Percentiles rank a stretch among this genome's conserved stretches.
phyloP scores from a whole-genome alignment of 2,797 vertebrate genomes.

The Clarias laeviceps region DNA sequence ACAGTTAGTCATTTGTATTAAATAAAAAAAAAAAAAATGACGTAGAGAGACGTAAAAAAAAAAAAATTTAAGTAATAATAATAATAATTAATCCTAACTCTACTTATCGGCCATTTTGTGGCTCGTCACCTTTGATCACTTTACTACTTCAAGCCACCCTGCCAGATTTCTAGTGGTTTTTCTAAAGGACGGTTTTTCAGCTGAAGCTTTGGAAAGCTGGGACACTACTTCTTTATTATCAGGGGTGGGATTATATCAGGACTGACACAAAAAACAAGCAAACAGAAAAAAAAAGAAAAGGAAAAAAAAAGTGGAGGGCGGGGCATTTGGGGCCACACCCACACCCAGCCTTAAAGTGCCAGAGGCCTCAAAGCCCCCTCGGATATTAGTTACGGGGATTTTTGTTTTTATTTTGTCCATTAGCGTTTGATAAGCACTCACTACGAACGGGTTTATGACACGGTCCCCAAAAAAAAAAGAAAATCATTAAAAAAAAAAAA shows the following conservation, averaged over 20 bases:
- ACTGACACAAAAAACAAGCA: background rate
- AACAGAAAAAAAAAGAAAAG: background rate
- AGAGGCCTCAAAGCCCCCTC: slow-evolving; percentile 49
- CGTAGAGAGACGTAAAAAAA: background rate
- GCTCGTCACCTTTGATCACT: slow-evolving; percentile 40
- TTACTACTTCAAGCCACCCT: slow-evolving; percentile 43
- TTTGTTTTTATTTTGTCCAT: slow-evolving; percentile 40
- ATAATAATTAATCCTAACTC: slow-evolving; percentile 5
- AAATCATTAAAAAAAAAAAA: background rate
- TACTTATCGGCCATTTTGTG: slow-evolving; percentile 56
- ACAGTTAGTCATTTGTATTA: slow-evolving; percentile 68
- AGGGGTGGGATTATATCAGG: slow-evolving; percentile 31
- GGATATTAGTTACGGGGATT: slow-evolving; percentile 1
- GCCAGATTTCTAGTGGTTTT: slow-evolving; percentile 57
- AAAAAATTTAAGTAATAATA: background rate
- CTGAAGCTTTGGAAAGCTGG: slow-evolving; percentile 44
- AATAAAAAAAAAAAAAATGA: slow-evolving; percentile 1
- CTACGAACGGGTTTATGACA: slow-evolving; percentile 44
- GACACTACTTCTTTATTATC: slow-evolving; percentile 54
- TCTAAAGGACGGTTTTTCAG: slow-evolving; percentile 39
- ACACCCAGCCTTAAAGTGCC: slow-evolving; percentile 50
- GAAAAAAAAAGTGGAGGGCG: slow-evolving; percentile 1
- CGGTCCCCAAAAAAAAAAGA: slow-evolving; percentile 35
- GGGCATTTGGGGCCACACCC: slow-evolving; percentile 35
- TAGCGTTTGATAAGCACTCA: slow-evolving; percentile 41